A percentile compares a stretch with the other conserved stretches of the same genome.
These are phyloP conservation scores for Campaea margaritaria DNA, from an alignment of 2,888 invertebrate species.

Conservation along the genomic window DNA sequence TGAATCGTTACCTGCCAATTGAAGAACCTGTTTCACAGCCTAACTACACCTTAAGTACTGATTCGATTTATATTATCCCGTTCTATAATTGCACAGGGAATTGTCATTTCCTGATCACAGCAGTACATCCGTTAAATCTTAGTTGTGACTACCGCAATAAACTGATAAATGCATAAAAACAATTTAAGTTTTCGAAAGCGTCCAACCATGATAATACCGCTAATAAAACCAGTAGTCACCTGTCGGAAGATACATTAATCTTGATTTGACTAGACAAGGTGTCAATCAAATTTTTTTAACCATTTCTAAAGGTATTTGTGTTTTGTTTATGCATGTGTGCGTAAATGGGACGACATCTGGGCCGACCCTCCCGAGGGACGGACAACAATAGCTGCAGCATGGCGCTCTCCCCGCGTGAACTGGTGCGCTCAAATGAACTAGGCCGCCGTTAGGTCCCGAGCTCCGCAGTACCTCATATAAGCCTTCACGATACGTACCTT, in stretches of 20 bases:
- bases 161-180: slow-evolving; percentile 19
- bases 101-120: slow-evolving; percentile 16
- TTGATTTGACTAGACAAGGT: slow-evolving; percentile 33
- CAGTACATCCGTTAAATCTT: slow-evolving; percentile 12
- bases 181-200: slow-evolving; percentile 37
- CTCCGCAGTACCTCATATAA: slow-evolving; percentile 64
- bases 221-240: slow-evolving; percentile 41
- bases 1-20: slow-evolving; percentile 36
- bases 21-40: slow-evolving; percentile 15
- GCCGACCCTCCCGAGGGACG: slow-evolving; percentile 74
- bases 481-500: slow-evolving; percentile 60
- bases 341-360: slow-evolving; percentile 73
- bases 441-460: slow-evolving; percentile 61
- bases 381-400: slow-evolving; percentile 80
- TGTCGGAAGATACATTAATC: slow-evolving; percentile 36
- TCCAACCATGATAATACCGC: slow-evolving; percentile 35
- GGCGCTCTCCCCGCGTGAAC: slow-evolving; percentile 71
- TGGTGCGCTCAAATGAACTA: slow-evolving; percentile 82
- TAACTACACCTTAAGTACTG: slow-evolving; percentile 3
- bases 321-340: slow-evolving; percentile 62
- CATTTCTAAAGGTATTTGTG: slow-evolving; percentile 38
- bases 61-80: slow-evolving; percentile 15
- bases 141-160: slow-evolving; percentile 19
- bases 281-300: slow-evolving; percentile 41
- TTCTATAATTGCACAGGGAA: slow-evolving; percentile 22